A percentile compares a stretch with the other conserved stretches of the same genome.
Conservation (phyloP, 2,797 vertebrate species). For the Phalloptychus januarius region DNA sequence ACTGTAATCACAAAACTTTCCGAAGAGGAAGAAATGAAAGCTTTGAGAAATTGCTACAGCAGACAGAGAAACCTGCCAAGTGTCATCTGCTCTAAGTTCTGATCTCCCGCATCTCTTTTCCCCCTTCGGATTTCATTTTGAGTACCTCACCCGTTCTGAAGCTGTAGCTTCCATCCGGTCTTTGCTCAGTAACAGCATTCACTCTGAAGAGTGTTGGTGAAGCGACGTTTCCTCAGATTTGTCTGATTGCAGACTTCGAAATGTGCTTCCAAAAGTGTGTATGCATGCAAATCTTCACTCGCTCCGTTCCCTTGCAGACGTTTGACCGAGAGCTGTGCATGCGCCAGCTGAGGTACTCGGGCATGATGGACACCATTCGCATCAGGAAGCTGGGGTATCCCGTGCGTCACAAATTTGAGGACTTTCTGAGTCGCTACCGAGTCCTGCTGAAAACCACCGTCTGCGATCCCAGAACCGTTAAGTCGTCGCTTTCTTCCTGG, state of each 20-base stretch:
- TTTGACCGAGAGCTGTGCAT: constrained; percentile 90
- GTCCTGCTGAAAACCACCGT: constrained; percentile 78
- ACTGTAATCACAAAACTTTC: not conserved
- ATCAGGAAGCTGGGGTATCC: constrained; percentile 91
- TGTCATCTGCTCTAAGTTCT: not conserved
- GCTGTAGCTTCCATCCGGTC: not conserved
- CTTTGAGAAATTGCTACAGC: not conserved
- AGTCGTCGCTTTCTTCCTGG: constrained; percentile 16
- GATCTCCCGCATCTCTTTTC: not conserved
- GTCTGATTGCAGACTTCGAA: not conserved
- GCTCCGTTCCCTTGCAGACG: constrained; percentile 66
- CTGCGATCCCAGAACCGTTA: constrained; percentile 76
- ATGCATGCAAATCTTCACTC: not conserved
- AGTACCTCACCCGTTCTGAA: not conserved
- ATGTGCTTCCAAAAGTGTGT: not conserved
- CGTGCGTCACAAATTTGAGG: constrained; percentile 86
- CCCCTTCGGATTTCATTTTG: not conserved
- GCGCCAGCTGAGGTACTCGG: constrained; percentile 90
- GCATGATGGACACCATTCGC: constrained; percentile 92
- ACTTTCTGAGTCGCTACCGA: constrained; percentile 87
- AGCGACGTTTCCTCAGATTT: not conserved
- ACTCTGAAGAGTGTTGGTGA: not conserved
- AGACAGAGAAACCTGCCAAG: no score
- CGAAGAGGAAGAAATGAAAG: not conserved
- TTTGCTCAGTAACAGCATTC: not conserved